These are phyloP conservation scores for Sarcophaga peregrina DNA, from an alignment of 1,140 invertebrate genomes.

Conservation along the genomic window DNA sequence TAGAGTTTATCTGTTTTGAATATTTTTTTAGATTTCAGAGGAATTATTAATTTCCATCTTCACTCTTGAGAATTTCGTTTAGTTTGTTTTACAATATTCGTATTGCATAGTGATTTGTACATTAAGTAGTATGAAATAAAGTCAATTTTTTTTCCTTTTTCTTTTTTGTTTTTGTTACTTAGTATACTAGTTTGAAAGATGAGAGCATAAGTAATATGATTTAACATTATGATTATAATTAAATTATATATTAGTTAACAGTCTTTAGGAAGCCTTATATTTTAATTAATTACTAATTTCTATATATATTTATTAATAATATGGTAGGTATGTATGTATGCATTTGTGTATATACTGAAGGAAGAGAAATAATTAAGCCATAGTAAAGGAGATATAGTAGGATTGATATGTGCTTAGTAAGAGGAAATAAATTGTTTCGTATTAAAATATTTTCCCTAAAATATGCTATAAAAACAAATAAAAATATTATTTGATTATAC, in stretches of 20 bases:
- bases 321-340: background rate
- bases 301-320: background rate
- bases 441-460: no score
- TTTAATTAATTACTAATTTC: background rate
- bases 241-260: conserved; percentile 36
- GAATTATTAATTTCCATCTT: conserved; percentile 16
- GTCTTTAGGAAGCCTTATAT: conserved; percentile 38
- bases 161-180: background rate
- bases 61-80: conserved; percentile 29
- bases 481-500: no score
- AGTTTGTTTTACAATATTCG: conserved; percentile 24
- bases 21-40: background rate
- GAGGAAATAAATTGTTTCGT: no score
- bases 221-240: background rate
- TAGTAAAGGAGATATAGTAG: no score
- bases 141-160: background rate
- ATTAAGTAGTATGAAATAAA: conserved; percentile 28
- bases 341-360: no score
- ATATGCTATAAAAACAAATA: no score
- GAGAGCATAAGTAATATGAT: background rate
- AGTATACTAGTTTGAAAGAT: background rate
- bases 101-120: conserved; percentile 38
- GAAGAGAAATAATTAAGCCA: no score
- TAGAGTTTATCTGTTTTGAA: conserved; percentile 25
- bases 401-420: no score